Conservation (phyloP, 2,797 vertebrate species). For the Chelon auratus region DNA sequence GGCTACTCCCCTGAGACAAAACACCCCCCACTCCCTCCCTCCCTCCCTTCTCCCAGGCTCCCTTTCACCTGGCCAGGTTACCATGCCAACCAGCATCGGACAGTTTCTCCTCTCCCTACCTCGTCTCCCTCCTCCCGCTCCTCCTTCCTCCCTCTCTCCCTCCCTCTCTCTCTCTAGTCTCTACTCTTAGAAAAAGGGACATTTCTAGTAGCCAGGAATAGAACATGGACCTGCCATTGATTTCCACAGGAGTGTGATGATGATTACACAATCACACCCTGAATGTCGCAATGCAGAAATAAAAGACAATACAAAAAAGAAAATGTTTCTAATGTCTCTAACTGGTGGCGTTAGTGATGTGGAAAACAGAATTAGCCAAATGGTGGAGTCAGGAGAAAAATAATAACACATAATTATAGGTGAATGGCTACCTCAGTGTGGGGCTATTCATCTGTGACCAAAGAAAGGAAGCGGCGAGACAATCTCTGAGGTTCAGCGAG, state of each 20-base stretch:
- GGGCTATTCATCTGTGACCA: slow-evolving; percentile 33
- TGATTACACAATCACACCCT: slow-evolving; percentile 73
- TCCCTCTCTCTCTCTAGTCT: slow-evolving; percentile 55
- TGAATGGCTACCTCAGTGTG: slow-evolving; percentile 35
- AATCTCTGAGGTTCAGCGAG: slow-evolving; percentile 25
- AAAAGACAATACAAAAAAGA: slow-evolving; percentile 41
- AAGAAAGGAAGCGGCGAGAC: slow-evolving; percentile 16
- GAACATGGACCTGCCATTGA: slow-evolving; percentile 83
- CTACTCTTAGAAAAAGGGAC: slow-evolving; percentile 75
- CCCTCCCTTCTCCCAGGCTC: slow-evolving; percentile 74
- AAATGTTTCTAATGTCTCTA: slow-evolving; percentile 40
- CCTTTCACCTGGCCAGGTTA: slow-evolving; percentile 88
- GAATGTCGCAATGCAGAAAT: slow-evolving; percentile 75
- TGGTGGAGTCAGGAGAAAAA: slow-evolving; percentile 29
- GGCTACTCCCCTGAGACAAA: slow-evolving; percentile 80
- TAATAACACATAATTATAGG: slow-evolving; percentile 35
- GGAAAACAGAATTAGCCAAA: slow-evolving; percentile 52
- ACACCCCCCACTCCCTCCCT: slow-evolving; percentile 48
- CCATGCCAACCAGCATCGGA: slow-evolving; percentile 86
- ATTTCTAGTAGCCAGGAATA: slow-evolving; percentile 84
- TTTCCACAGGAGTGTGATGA: slow-evolving; percentile 77
- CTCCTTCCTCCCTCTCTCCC: slow-evolving; percentile 40
- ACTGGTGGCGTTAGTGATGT: slow-evolving; percentile 32
- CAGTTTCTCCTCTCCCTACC: slow-evolving; percentile 70
- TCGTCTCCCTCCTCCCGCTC: slow-evolving; percentile 22